These are phyloP conservation scores for Phacellophora camtschatica DNA, from an alignment of 30 jellyfish, hydroid and myxozoan genomes.

Conservation along the genomic window DNA sequence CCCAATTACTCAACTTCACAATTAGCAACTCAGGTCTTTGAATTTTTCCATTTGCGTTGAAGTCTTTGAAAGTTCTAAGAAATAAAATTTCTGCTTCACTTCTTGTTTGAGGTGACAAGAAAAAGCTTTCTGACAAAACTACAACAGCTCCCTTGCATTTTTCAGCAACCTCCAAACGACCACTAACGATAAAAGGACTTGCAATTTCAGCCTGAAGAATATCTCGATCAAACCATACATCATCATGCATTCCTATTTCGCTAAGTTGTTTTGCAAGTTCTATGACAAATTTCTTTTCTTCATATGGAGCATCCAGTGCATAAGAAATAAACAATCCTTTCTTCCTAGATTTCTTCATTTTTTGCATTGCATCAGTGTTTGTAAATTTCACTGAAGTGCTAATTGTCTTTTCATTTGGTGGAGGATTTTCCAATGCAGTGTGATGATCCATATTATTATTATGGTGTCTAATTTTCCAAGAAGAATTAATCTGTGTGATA, in stretches of 20 bases:
- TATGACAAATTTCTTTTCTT: constrained; percentile 45
- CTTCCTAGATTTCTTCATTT: constrained; percentile 12
- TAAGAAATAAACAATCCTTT: constrained; percentile 51
- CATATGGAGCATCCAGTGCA: constrained; percentile 24
- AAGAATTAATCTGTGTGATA: too few relatives aligned
- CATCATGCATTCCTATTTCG: constrained; percentile 61
- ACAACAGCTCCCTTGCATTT: constrained; percentile 60
- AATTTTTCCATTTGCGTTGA: background rate
- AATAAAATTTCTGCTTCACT: constrained; percentile 39
- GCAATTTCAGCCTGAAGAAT: constrained; percentile 17
- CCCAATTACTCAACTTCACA: constrained; percentile 9
- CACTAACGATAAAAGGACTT: constrained; percentile 27
- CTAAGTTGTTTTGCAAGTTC: constrained; percentile 40
- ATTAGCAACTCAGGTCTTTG: background rate
- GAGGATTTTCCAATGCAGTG: too few relatives aligned
- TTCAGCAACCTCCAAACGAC: constrained; percentile 62
- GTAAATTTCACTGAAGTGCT: background rate
- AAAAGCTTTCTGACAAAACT: constrained; percentile 25
- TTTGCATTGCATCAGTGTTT: background rate
- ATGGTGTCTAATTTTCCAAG: too few relatives aligned
- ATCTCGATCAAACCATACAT: constrained; percentile 54
- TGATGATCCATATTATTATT: too few relatives aligned
- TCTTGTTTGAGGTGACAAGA: constrained; percentile 34
- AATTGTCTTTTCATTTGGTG: too few relatives aligned
- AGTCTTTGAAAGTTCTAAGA: background rate